These are phyloP conservation scores for Grus americana DNA, from an alignment of 2,113 vertebrate genomes.

Conservation along the genomic window DNA sequence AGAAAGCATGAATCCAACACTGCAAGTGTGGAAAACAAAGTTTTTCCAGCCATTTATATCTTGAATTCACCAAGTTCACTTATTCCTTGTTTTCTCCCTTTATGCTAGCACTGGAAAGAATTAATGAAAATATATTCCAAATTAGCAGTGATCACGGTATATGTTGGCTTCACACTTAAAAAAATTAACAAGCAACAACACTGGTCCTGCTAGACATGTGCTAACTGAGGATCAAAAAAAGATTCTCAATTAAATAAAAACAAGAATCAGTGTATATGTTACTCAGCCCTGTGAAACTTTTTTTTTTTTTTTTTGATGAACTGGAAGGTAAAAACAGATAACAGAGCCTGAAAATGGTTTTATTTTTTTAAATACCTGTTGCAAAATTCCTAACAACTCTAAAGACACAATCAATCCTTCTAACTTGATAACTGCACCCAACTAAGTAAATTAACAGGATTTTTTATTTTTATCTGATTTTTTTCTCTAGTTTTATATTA, in stretches of 20 bases:
- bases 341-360: constrained; percentile 29
- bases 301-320: constrained; percentile 9
- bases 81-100: constrained; percentile 25
- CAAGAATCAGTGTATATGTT: constrained; percentile 1
- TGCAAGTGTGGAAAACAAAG: neutral
- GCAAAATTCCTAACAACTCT: constrained; percentile 7
- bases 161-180: constrained; percentile 27
- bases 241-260: neutral
- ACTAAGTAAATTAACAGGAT: neutral
- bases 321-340: constrained; percentile 41
- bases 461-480: neutral
- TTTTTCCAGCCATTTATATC: neutral
- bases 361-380: constrained; percentile 54
- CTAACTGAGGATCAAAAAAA: constrained; percentile 29
- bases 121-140: constrained; percentile 49
- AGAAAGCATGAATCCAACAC: neutral
- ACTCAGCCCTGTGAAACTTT: constrained; percentile 25
- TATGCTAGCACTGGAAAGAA: constrained; percentile 39
- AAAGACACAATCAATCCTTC: constrained; percentile 30
- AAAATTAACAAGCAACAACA: constrained; percentile 31
- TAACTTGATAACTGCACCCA: neutral
- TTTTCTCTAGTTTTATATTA: neutral
- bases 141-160: constrained; percentile 27
- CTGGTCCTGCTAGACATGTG: constrained; percentile 42
- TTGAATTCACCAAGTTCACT: constrained; percentile 27